phyloP scores from a whole-genome alignment of 1,140 invertebrate species.

The Pseudomyrmex pallidus region DNA sequence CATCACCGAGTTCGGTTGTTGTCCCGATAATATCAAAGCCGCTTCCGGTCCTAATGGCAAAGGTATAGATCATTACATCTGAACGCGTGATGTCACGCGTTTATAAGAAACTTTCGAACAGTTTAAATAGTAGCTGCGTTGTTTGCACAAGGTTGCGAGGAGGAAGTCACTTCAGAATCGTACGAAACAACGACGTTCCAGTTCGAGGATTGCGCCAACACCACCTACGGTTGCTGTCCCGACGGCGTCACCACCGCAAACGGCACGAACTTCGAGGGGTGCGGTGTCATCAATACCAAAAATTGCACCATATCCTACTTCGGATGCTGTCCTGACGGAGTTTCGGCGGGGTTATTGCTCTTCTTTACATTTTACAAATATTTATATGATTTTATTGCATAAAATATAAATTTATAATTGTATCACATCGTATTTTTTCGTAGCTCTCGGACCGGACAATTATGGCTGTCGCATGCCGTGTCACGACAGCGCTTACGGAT shows the following conservation, averaged over 20 bases:
- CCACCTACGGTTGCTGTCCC: slow-evolving; percentile 88
- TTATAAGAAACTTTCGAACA: background rate
- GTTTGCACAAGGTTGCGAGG: slow-evolving; percentile 73
- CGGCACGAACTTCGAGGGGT: slow-evolving; percentile 85
- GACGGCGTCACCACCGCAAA: slow-evolving; percentile 85
- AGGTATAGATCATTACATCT: slow-evolving; percentile 81
- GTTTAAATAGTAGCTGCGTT: background rate
- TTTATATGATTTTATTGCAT: background rate
- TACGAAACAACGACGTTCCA: slow-evolving; percentile 73
- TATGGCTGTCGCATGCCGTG: slow-evolving; percentile 91
- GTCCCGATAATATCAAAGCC: slow-evolving; percentile 89
- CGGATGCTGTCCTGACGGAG: slow-evolving; percentile 92
- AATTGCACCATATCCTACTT: slow-evolving; percentile 87
- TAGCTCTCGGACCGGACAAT: slow-evolving; percentile 88
- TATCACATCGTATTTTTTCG: slow-evolving; percentile 3
- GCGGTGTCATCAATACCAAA: slow-evolving; percentile 84
- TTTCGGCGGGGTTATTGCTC: slow-evolving; percentile 85
- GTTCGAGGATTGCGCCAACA: slow-evolving; percentile 81
- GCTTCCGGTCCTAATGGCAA: slow-evolving; percentile 88
- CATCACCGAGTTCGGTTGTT: slow-evolving; percentile 90
- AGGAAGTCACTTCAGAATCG: slow-evolving; percentile 64
- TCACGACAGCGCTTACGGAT: slow-evolving; percentile 91
- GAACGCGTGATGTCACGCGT: background rate
- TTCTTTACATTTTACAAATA: no score
- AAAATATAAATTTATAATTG: no score